phyloP scores from a whole-genome alignment of 2,888 invertebrate genomes.

The Melolontha melolontha region DNA sequence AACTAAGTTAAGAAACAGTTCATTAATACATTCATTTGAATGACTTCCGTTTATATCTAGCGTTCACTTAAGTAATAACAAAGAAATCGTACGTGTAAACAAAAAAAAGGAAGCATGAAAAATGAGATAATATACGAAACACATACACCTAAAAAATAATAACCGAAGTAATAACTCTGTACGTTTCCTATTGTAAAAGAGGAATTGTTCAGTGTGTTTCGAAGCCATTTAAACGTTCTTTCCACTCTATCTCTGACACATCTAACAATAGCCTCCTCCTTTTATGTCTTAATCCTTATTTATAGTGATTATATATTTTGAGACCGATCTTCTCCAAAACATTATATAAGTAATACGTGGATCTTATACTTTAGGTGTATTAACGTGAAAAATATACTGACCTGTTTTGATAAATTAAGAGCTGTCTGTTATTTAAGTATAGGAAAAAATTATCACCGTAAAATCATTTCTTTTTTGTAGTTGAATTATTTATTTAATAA shows the following conservation, averaged over 20 bases:
- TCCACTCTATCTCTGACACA: slow-evolving; percentile 42
- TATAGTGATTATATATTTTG: slow-evolving; percentile 41
- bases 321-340: slow-evolving; percentile 24
- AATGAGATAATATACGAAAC: neutral
- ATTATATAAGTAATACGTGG: slow-evolving; percentile 1
- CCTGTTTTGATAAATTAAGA: too few species aligned
- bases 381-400: too few species aligned
- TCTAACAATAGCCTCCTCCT: slow-evolving; percentile 41
- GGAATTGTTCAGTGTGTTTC: slow-evolving; percentile 7
- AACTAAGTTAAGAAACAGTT: too few species aligned
- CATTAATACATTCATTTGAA: too few species aligned
- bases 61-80: too few species aligned
- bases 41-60: too few species aligned
- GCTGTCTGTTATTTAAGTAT: too few species aligned
- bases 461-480: too few species aligned
- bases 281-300: slow-evolving; percentile 49
- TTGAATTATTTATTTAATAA: too few species aligned
- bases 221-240: slow-evolving; percentile 34
- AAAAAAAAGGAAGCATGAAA: neutral
- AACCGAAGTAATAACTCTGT: slow-evolving; percentile 1
- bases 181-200: neutral
- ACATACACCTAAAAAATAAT: slow-evolving; percentile 5
- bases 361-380: neutral
- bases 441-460: too few species aligned
- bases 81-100: too few species aligned